Evolutionary conservation across 2,888 invertebrate species (phyloP).

Genomic region (Cancer borealis): DNA sequence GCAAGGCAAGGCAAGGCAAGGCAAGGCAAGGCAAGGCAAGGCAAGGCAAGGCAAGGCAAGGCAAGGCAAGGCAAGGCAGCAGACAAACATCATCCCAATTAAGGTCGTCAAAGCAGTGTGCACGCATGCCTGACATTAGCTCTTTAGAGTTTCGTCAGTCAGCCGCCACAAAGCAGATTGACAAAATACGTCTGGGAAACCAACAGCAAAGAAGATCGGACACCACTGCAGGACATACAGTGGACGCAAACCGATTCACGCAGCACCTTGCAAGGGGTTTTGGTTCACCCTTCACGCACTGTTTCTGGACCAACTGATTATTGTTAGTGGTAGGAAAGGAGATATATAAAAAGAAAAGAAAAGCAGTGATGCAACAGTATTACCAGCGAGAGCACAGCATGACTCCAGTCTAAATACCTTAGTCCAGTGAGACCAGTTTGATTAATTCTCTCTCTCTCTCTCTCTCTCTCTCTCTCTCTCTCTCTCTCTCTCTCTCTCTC

Average conservation of each 20-base stretch:
- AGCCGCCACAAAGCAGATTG: not conserved
- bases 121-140: not conserved
- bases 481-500: slow-evolving; percentile 17
- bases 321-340: not conserved
- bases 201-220: not conserved
- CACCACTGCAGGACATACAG: not conserved
- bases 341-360: not conserved
- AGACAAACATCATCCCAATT: not conserved
- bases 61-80: too few species aligned
- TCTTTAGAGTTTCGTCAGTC: not conserved
- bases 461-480: slow-evolving; percentile 20
- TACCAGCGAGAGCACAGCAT: not conserved
- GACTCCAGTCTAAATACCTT: not conserved
- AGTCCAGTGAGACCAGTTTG: too few species aligned
- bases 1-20: not conserved
- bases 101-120: not conserved
- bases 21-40: too few species aligned
- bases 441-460: not conserved
- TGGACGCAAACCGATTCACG: not conserved
- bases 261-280: not conserved
- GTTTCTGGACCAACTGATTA: not conserved
- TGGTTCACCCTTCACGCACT: not conserved
- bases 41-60: too few species aligned
- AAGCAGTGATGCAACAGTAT: not conserved
- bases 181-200: not conserved